Evolutionary conservation across 2,888 invertebrate genomes (phyloP), one percentile per base, ranked within the genome.

Genomic region (Drosophila meridiana): DNA sequence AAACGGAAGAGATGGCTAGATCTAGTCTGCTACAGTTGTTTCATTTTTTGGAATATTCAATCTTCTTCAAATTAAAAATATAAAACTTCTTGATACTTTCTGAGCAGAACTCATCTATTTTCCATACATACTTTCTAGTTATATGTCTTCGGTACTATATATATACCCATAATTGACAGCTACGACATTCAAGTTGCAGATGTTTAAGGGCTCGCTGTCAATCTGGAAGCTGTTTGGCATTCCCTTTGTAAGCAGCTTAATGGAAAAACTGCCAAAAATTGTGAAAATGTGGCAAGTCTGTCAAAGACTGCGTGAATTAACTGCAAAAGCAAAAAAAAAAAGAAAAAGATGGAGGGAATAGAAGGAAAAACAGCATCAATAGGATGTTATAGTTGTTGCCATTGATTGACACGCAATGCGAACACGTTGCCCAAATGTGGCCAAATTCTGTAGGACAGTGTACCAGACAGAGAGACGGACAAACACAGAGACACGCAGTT

Each of bases 321-420:
- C 66, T 57, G 69, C 55, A 64, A 74, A n/a, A 11, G 6, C 8
- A 20, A 9, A 4, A 11, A 34, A 9, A 6, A 59, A 72, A 59
- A n/a, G n/a, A 20, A 20, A 20, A 20, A 20, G 20, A 20, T 20
- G 20, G 20, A 20, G 71, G 57, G 1, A 13, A 38, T 0, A 20
- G n/a, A n/a, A 43, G 20, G 14, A 57, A 42, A n/a, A 34, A 45
- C 14, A 73, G 71, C 69, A 64, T 69, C 69, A 70, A 70, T 73
- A 72, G 80, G 34, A 7, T 52, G 59, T 38, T 63, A 57, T 28
- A 72, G 59, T 32, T 59, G 63, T 57, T 65, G 43, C 40, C 71
- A 82, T 86, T 86, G 88, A 86, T 86, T 88, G 88, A 83, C 85
- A 86, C 80, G 78, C 80, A 82, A 59, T 70, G 78, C 84, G 80